phyloP scores from a whole-genome alignment of 2,113 vertebrate genomes.

The Amphiprion percula region DNA sequence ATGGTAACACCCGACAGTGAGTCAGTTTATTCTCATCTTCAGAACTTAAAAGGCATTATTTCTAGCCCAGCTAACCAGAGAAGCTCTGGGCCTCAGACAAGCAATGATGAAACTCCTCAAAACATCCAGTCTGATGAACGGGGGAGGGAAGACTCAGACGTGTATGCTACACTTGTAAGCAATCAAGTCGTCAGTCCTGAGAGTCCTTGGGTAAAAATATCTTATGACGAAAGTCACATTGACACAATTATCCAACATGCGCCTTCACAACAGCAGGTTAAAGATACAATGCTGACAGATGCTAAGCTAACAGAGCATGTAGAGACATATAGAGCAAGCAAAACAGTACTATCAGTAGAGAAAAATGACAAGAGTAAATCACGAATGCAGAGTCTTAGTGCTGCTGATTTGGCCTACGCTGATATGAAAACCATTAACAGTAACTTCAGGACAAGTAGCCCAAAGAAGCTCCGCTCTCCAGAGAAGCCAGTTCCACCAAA shows the following conservation, averaged over 20 bases:
- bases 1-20: fast-evolving
- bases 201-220: conserved; percentile 32
- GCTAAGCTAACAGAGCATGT: conserved; percentile 4
- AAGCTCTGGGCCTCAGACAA: neutral
- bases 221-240: neutral
- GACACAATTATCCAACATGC: neutral
- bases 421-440: neutral
- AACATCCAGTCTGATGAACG: neutral
- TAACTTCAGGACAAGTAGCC: neutral
- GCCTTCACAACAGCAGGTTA: neutral
- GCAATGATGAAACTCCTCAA: neutral
- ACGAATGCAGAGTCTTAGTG: neutral
- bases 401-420: too few species aligned
- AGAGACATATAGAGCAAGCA: neutral
- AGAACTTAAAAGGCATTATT: neutral
- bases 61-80: neutral
- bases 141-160: neutral
- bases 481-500: conserved; percentile 70
- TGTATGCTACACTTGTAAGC: conserved; percentile 3
- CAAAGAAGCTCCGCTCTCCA: conserved; percentile 7
- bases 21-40: neutral
- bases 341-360: neutral
- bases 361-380: neutral
- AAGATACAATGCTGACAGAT: neutral
- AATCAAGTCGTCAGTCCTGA: neutral